These are phyloP conservation scores for Cheilosia variabilis DNA, from an alignment of 2,888 invertebrate species.

Conservation along the genomic window DNA sequence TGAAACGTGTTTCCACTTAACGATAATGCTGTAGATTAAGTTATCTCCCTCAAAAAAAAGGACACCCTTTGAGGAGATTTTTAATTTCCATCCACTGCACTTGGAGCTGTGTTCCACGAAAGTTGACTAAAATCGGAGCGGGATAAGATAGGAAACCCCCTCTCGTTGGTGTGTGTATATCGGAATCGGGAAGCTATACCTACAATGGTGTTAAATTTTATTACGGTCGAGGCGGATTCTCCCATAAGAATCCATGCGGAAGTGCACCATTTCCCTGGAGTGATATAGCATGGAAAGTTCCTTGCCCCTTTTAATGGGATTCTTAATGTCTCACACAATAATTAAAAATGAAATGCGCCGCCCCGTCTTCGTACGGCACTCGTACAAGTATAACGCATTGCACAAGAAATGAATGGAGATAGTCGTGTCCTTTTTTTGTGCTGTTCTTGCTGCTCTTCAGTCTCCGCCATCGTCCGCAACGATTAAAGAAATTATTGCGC, in stretches of 20 bases:
- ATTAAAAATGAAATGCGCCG: slow-evolving; percentile 56
- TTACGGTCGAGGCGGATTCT: slow-evolving; percentile 56
- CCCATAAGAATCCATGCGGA: slow-evolving; percentile 46
- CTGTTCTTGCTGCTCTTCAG: background rate
- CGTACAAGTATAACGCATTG: background rate
- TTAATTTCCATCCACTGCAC: slow-evolving; percentile 26
- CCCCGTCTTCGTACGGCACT: background rate
- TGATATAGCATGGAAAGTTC: slow-evolving; percentile 33
- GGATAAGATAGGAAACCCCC: background rate
- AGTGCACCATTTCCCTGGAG: slow-evolving; percentile 54
- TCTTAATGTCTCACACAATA: slow-evolving; percentile 55
- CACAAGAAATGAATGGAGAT: slow-evolving; percentile 1
- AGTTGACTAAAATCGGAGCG: slow-evolving; percentile 3
- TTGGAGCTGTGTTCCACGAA: background rate
- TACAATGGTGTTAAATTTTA: slow-evolving; percentile 57
- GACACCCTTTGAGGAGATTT: slow-evolving; percentile 29
- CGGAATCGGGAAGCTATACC: slow-evolving; percentile 30
- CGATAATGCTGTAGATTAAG: slow-evolving; percentile 50
- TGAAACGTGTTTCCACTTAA: slow-evolving; percentile 51
- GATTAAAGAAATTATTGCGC: slow-evolving; percentile 61
- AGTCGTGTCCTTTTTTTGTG: slow-evolving; percentile 3
- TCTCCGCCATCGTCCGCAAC: slow-evolving; percentile 26
- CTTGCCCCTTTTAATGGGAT: slow-evolving; percentile 42
- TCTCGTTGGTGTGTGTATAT: background rate
- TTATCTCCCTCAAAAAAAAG: slow-evolving; percentile 36